phyloP scores from a whole-genome alignment of 2,113 vertebrate genomes.

The Parus major region DNA sequence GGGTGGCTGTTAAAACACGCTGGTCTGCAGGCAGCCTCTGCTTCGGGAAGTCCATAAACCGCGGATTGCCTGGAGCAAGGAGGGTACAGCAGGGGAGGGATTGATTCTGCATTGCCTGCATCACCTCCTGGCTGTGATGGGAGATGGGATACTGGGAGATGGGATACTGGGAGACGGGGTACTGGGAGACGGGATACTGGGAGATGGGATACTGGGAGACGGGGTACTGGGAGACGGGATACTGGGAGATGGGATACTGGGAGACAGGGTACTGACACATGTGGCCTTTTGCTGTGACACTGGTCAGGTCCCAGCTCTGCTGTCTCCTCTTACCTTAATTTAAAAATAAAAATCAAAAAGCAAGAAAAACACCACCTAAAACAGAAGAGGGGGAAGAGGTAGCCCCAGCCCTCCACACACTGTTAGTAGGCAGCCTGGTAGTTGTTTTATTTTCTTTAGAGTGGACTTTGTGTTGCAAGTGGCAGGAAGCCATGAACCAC shows the following conservation, averaged over 20 bases:
- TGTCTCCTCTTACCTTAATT: conserved; percentile 29
- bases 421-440: conserved; percentile 68
- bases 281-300: neutral
- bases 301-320: neutral
- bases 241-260: neutral
- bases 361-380: neutral
- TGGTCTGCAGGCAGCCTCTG: conserved; percentile 37
- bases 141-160: neutral
- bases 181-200: neutral
- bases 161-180: neutral
- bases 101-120: neutral
- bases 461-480: conserved; percentile 78
- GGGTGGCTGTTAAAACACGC: conserved; percentile 60
- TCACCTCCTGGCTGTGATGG: neutral
- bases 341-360: neutral
- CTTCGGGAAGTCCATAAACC: conserved; percentile 58
- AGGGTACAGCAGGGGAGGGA: neutral
- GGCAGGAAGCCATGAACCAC: conserved; percentile 81
- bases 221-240: neutral
- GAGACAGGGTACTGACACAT: neutral
- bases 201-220: neutral
- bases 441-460: conserved; percentile 80
- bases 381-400: neutral
- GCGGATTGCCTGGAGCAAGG: neutral
- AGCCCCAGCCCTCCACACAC: conserved; percentile 13